Evolutionary conservation across 1,140 invertebrate genomes (phyloP).

Genomic region (Zaprionus gabonicus): DNA sequence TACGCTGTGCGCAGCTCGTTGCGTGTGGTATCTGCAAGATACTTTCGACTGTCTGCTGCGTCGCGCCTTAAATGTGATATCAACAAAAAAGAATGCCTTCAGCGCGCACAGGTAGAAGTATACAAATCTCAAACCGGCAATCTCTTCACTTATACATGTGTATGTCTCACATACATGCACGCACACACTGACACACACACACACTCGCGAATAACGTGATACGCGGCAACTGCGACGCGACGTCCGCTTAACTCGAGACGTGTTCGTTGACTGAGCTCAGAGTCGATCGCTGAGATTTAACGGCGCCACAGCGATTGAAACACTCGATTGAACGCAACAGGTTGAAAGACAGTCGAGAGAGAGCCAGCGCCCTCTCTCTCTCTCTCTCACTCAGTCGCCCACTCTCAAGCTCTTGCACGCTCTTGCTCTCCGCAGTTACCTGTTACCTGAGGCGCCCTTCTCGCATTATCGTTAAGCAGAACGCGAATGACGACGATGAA

Average conservation of each 20-base stretch:
- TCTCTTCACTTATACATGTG: slow-evolving; percentile 45
- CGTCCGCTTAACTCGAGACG: slow-evolving; percentile 70
- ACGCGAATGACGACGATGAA: slow-evolving; percentile 52
- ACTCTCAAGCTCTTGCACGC: not conserved
- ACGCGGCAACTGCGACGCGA: slow-evolving; percentile 41
- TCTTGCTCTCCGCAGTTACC: slow-evolving; percentile 2
- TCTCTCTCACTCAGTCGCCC: not conserved
- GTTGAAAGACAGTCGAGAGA: slow-evolving; percentile 56
- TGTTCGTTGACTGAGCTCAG: slow-evolving; percentile 72
- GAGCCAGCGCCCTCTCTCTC: slow-evolving; percentile 13
- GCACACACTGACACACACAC: slow-evolving; percentile 19
- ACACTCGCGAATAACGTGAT: slow-evolving; percentile 18
- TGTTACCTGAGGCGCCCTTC: slow-evolving; percentile 76
- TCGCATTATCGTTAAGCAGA: slow-evolving; percentile 74
- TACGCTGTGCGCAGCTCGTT: slow-evolving; percentile 25
- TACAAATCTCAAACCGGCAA: slow-evolving; percentile 76
- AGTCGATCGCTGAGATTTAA: slow-evolving; percentile 65
- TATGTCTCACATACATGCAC: slow-evolving; percentile 7
- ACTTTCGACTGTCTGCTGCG: slow-evolving; percentile 48
- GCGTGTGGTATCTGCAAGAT: slow-evolving; percentile 72
- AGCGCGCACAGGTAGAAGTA: slow-evolving; percentile 71
- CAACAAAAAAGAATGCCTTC: slow-evolving; percentile 43
- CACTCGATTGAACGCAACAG: slow-evolving; percentile 67
- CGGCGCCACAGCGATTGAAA: slow-evolving; percentile 48
- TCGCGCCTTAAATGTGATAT: slow-evolving; percentile 55